Evolutionary conservation across 2,113 vertebrate genomes (phyloP).

Genomic region (Heloderma charlesbogerti): DNA sequence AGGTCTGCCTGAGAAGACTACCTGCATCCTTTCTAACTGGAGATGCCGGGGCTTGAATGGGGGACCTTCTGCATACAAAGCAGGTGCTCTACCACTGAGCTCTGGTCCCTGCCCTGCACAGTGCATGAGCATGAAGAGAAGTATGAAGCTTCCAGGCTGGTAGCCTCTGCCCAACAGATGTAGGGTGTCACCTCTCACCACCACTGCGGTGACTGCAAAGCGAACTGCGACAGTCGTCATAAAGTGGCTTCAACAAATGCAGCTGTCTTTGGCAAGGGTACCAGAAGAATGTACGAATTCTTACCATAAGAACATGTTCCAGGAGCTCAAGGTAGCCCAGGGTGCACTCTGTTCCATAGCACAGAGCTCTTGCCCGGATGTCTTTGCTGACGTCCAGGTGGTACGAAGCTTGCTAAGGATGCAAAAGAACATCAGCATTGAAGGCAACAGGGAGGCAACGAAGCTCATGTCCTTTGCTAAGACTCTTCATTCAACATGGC

Average conservation of each 20-base stretch:
- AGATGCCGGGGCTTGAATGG: background rate
- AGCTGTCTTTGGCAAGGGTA: background rate
- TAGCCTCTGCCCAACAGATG: background rate
- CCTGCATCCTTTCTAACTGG: background rate
- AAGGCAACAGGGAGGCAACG: background rate
- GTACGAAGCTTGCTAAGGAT: slow-evolving; percentile 89
- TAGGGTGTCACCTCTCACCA: background rate
- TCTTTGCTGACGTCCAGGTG: slow-evolving; percentile 90
- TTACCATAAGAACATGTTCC: slow-evolving; percentile 94
- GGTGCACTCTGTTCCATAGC: slow-evolving; percentile 91
- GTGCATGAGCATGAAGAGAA: background rate
- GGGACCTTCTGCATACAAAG: background rate
- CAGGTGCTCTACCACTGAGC: background rate
- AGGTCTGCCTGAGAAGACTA: too few species aligned
- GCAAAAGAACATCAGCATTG: too few species aligned
- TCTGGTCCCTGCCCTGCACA: too few species aligned
- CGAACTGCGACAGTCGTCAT: background rate
- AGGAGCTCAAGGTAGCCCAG: slow-evolving; percentile 91
- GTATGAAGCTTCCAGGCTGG: background rate
- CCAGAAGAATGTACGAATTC: accelerated
- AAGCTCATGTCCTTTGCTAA: too few species aligned
- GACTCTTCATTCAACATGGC: background rate
- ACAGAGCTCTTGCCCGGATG: slow-evolving; percentile 85
- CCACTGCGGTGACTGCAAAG: background rate
- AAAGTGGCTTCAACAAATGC: background rate